Evolutionary conservation across 2,797 vertebrate genomes (phyloP).

Genomic region (Geotrypetes seraphini): DNA sequence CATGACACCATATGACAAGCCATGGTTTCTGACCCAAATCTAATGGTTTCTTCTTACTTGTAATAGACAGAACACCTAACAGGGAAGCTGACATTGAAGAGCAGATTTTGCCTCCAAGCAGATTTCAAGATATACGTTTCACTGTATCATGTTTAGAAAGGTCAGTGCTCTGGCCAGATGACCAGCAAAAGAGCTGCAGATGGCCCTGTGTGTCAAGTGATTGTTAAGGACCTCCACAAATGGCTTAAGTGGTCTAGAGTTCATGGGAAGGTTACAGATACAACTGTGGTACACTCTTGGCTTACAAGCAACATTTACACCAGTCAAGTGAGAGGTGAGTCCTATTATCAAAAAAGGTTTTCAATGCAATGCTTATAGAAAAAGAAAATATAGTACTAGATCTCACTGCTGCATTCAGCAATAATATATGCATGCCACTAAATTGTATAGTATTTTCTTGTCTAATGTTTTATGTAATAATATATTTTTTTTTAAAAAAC

Average conservation of each 20-base stretch:
- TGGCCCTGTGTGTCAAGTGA: conserved; percentile 56
- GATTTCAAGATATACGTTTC: conserved; percentile 63
- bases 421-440: too few species aligned
- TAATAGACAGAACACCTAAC: conserved; percentile 50
- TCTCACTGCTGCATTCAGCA: too few species aligned
- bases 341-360: too few species aligned
- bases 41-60: conserved; percentile 53
- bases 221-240: conserved; percentile 47
- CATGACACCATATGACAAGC: conserved; percentile 30
- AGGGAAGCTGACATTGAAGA: conserved; percentile 53
- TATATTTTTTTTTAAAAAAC: too few species aligned
- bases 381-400: too few species aligned
- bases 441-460: too few species aligned
- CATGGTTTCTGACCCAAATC: conserved; percentile 50
- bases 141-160: conserved; percentile 64
- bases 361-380: too few species aligned
- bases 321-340: too few species aligned
- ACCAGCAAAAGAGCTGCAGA: conserved; percentile 56
- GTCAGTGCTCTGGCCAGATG: conserved; percentile 62
- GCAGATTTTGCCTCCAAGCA: conserved; percentile 65
- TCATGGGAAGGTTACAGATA: conserved; percentile 55
- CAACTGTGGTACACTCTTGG: conserved; percentile 18
- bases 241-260: conserved; percentile 50
- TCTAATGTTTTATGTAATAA: too few species aligned
- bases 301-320: conserved; percentile 15